phyloP scores from a whole-genome alignment of 2,797 vertebrate genomes.

The Gymnodraco acuticeps region DNA sequence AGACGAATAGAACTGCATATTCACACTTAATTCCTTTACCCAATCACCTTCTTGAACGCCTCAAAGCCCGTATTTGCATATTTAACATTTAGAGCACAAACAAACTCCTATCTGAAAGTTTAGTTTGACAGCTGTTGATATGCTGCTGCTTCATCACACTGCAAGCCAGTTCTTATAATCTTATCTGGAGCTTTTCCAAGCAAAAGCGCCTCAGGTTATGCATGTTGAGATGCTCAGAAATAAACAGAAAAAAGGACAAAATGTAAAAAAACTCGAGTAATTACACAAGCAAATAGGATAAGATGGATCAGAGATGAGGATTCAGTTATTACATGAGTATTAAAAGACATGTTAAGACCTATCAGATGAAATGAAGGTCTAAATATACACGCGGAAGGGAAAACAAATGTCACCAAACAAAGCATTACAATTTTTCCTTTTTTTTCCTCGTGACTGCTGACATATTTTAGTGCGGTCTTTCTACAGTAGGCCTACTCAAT shows the following conservation, averaged over 20 bases:
- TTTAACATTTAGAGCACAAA: not conserved
- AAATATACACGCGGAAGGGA: slow-evolving; percentile 33
- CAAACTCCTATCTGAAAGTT: not conserved
- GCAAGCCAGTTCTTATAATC: not conserved
- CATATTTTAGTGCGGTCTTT: not conserved
- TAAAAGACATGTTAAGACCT: slow-evolving; percentile 18
- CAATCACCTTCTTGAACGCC: not conserved
- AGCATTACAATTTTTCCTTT: not conserved
- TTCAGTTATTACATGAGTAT: not conserved
- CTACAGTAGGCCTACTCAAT: not conserved
- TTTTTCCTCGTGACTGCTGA: not conserved
- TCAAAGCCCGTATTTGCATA: slow-evolving; percentile 20
- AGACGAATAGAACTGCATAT: not conserved
- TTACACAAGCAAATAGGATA: slow-evolving; percentile 8
- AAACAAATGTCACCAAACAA: slow-evolving; percentile 19
- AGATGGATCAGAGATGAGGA: slow-evolving; percentile 1
- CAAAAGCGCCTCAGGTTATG: not conserved
- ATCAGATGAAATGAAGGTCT: slow-evolving; percentile 32
- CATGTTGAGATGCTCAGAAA: not conserved
- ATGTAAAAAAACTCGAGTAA: slow-evolving; percentile 5
- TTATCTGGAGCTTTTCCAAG: slow-evolving; percentile 17
- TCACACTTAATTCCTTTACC: not conserved
- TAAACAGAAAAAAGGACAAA: not conserved
- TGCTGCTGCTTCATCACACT: slow-evolving; percentile 2
- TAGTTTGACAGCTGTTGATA: slow-evolving; percentile 19